Evolutionary conservation across 2,113 vertebrate species (phyloP), one percentile per base, ranked within the genome.

Genomic region (Danio rerio): DNA sequence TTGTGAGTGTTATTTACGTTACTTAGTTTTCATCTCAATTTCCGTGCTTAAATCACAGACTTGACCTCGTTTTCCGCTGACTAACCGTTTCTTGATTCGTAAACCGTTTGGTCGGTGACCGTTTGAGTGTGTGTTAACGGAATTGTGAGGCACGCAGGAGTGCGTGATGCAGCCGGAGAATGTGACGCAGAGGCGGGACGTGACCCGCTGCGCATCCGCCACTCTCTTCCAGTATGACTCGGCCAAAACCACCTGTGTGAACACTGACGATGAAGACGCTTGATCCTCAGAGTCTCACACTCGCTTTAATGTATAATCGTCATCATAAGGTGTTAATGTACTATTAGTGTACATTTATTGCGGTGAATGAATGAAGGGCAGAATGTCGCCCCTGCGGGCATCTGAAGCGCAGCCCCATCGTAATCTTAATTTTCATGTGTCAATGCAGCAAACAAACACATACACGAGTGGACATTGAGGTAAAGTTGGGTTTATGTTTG

Each of bases 131-230:
- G 31, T 31, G 31, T 31, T 31, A 31, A 31, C 31, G 3, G 31
- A 31, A 31, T 31, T 31, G 1, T 2, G 31, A 3, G 31, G 31
- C 55, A 53, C 10, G 55, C 55, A 9, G 10, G 55, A 3, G 15
- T 55, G 50, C 13, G 42, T 13, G 4, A 9, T 42, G 42, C 83
- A 8, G 83, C 86, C 91, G 93, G 90, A 91, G 89, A 91, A 91
- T 88, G 90, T 94, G 94, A 94, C 93, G 93, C 93, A 94, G 89
- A 81, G 88, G 90, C 83, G 85, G 89, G 87, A 92, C 92, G 91
- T 94, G 92, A 91, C 87, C 83, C 88, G 20, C 86, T 20, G 73
- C 86, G 88, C 92, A 91, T 94, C 87, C 83, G 61, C 79, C 76
- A 65, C 84, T 7, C 1, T 16, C 16, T 40, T 3, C 73, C 40